Base-by-base conservation (phyloP, 30 jellyfish, hydroid and myxozoan species). In the Kudoa iwatai region DNA sequence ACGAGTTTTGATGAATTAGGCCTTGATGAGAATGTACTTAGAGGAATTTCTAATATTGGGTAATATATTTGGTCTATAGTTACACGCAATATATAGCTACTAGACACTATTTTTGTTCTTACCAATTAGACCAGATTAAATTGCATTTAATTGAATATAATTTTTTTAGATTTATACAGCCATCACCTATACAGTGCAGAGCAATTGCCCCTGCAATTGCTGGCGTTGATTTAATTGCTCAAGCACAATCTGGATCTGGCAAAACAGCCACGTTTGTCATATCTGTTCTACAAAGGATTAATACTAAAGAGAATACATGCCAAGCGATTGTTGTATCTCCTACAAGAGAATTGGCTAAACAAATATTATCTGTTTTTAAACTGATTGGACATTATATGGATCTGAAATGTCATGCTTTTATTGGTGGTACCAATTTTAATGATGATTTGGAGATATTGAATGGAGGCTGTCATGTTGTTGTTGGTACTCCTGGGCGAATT, bases 181-280 rank as follows among this genome's bases (percentile, higher is more conserved):
- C n/a, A n/a, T n/a, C n/a, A n/a, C n/a, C n/a, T n/a, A n/a, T n/a
- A n/a, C n/a, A n/a, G n/a, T n/a, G n/a, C n/a, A n/a, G n/a, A n/a
- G n/a, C n/a, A n/a, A n/a, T n/a, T n/a, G n/a, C n/a, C n/a, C n/a
- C n/a, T n/a, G n/a, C n/a, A n/a, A n/a, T n/a, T n/a, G n/a, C 43
- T 46, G 84, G 84, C 12, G 42, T 51, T 55, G 93, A 74, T 62
- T 86, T 74, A 52, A 60, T 74, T 54, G 93, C 93, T 26, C 93
- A 74, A 51, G 93, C 93, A 24, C 93, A 74, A 48, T 74, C 93
- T 13, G 93, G 93, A 26, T 59, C 93, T 42, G 93, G 93, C 53
- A 74, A 74, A 39, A 74, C 93, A 20, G 93, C 93, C 32, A 74
- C 93, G 11, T 74, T 74, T 47, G 55, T 85, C 12, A 62, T 74